phyloP scores from a whole-genome alignment of 1,140 invertebrate genomes.

The Caenorhabditis latens region DNA sequence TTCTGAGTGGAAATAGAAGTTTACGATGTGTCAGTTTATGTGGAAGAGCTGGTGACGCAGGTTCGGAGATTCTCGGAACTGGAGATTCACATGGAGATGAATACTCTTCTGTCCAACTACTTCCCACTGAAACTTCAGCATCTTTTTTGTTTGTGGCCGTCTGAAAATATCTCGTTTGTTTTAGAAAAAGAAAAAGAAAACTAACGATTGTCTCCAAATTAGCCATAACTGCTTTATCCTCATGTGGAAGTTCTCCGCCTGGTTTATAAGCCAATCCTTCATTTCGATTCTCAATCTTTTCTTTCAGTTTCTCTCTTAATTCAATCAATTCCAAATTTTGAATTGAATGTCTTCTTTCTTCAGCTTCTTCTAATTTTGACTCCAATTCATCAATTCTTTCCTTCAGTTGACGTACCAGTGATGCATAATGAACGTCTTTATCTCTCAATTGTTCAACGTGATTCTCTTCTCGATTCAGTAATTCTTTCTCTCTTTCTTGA shows the following conservation, averaged over 20 bases:
- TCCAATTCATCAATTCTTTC: slow-evolving; percentile 75
- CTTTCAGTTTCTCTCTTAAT: slow-evolving; percentile 42
- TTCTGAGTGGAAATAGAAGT: slow-evolving; percentile 74
- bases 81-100: slow-evolving; percentile 62
- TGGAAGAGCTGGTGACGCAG: slow-evolving; percentile 74
- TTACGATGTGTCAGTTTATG: slow-evolving; percentile 74
- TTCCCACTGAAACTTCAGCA: slow-evolving; percentile 46
- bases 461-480: slow-evolving; percentile 74
- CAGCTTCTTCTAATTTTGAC: slow-evolving; percentile 66
- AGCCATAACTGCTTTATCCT: slow-evolving; percentile 65
- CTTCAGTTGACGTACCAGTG: slow-evolving; percentile 68
- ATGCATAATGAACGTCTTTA: slow-evolving; percentile 73
- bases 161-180: neutral
- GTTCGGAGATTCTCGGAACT: slow-evolving; percentile 72
- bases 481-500: slow-evolving; percentile 75
- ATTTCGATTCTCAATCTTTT: slow-evolving; percentile 48
- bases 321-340: slow-evolving; percentile 40
- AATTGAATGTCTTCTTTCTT: slow-evolving; percentile 54
- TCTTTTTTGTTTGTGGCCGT: slow-evolving; percentile 44
- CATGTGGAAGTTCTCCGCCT: slow-evolving; percentile 56
- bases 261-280: slow-evolving; percentile 54
- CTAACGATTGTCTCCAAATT: slow-evolving; percentile 24
- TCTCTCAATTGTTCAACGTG: slow-evolving; percentile 74
- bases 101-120: slow-evolving; percentile 50
- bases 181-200: neutral